Conservation (phyloP, 1,140 invertebrate species). For the Amyelois transitella region DNA sequence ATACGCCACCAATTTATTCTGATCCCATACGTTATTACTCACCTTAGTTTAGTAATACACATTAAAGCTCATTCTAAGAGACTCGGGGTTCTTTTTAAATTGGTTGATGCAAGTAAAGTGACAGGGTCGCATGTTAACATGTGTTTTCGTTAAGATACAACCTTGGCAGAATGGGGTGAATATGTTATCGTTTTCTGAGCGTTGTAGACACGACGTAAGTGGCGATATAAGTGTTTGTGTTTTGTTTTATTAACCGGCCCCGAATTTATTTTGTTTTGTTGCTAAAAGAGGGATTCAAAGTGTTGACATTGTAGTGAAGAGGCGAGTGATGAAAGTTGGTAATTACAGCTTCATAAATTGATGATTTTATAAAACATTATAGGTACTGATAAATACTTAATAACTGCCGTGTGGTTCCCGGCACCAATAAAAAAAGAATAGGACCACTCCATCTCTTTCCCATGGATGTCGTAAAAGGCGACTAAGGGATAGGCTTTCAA, state of each 20-base stretch:
- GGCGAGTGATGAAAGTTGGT: no score
- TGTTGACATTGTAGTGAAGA: no score
- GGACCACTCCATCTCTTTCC: no score
- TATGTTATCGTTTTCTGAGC: background rate
- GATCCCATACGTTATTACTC: slow-evolving; percentile 29
- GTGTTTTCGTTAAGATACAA: slow-evolving; percentile 41
- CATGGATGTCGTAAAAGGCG: no score
- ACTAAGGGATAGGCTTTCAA: no score
- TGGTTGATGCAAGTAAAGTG: slow-evolving; percentile 32
- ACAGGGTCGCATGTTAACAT: slow-evolving; percentile 47
- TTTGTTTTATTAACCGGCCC: background rate
- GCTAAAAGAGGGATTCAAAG: no score
- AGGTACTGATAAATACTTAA: no score
- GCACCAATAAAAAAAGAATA: no score
- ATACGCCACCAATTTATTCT: slow-evolving; percentile 28
- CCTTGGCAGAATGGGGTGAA: slow-evolving; percentile 23
- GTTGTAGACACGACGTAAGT: background rate
- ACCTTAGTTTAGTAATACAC: slow-evolving; percentile 16
- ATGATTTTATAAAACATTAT: no score
- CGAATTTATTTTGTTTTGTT: background rate
- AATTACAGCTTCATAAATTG: no score
- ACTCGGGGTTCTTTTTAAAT: slow-evolving; percentile 21
- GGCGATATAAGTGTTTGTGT: background rate
- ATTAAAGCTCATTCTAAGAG: slow-evolving; percentile 17
- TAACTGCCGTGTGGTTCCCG: no score